These are phyloP conservation scores for Marronus borbonicus DNA, from an alignment of 2,888 invertebrate species.

Conservation along the genomic window DNA sequence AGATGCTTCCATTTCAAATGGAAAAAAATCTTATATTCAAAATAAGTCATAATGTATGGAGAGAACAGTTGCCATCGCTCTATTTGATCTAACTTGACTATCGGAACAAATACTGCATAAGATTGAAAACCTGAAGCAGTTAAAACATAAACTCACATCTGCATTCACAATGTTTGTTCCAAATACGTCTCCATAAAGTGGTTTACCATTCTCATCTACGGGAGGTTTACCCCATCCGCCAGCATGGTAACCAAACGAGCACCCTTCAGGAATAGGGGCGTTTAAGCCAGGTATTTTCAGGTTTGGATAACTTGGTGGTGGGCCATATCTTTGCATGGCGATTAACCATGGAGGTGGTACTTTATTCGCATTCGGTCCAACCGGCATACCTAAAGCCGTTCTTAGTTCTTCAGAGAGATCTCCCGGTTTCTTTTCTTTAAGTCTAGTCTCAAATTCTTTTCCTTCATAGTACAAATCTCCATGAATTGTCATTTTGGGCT, in stretches of 20 bases:
- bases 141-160: constrained; percentile 73
- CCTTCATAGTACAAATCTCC: constrained; percentile 99
- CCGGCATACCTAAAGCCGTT: constrained; percentile 98
- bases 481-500: constrained; percentile 98
- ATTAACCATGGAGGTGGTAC: constrained; percentile 97
- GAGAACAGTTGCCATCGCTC: too few relatives aligned
- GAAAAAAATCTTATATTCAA: too few relatives aligned
- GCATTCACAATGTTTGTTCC: constrained; percentile 84
- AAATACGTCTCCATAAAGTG: constrained; percentile 98
- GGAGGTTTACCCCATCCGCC: constrained; percentile 99
- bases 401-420: constrained; percentile 96
- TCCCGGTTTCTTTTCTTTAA: constrained; percentile 99
- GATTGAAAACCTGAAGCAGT: constrained; percentile 12
- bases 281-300: constrained; percentile 97
- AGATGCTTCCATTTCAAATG: too few relatives aligned
- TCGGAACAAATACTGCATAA: neutral
- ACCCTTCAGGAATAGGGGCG: constrained; percentile 97
- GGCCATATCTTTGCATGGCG: constrained; percentile 98
- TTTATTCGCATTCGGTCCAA: constrained; percentile 93
- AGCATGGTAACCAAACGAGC: constrained; percentile 99
- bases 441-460: constrained; percentile 97
- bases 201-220: constrained; percentile 97
- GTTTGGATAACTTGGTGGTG: constrained; percentile 99
- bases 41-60: too few relatives aligned
- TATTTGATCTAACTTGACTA: too few relatives aligned